phyloP scores from a whole-genome alignment of 1,140 invertebrate genomes.

The Drosophila sturtevanti region DNA sequence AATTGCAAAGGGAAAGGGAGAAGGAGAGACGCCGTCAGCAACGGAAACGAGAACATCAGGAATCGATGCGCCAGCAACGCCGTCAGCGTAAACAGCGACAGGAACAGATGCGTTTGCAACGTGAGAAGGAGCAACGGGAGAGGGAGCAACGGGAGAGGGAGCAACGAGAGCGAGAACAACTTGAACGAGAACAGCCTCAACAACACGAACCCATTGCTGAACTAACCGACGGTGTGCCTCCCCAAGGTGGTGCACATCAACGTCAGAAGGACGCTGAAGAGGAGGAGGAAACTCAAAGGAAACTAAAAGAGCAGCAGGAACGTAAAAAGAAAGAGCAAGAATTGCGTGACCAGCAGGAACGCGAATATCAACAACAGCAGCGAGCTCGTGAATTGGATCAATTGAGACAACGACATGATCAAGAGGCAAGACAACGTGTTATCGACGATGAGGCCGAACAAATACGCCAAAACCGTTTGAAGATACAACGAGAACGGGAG shows the following conservation, averaged over 20 bases:
- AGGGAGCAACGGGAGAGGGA: slow-evolving; percentile 18
- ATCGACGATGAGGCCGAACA: slow-evolving; percentile 54
- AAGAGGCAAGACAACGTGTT: slow-evolving; percentile 40
- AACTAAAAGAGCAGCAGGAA: slow-evolving; percentile 41
- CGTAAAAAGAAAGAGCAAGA: slow-evolving; percentile 32
- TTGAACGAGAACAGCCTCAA: slow-evolving; percentile 4
- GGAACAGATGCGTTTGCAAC: slow-evolving; percentile 38
- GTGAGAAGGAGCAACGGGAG: slow-evolving; percentile 21
- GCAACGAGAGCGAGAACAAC: slow-evolving; percentile 6
- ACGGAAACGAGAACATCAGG: slow-evolving; percentile 52
- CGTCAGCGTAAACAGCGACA: slow-evolving; percentile 37
- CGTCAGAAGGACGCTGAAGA: slow-evolving; percentile 30
- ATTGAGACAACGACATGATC: slow-evolving; percentile 48
- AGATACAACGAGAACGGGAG: slow-evolving; percentile 56
- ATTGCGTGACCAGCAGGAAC: slow-evolving; percentile 29
- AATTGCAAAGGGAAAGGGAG: slow-evolving; percentile 67
- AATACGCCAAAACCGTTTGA: slow-evolving; percentile 46
- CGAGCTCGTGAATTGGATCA: slow-evolving; percentile 41
- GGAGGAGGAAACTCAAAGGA: slow-evolving; percentile 16
- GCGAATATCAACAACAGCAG: slow-evolving; percentile 30
- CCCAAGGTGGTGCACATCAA: background rate
- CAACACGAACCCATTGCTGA: slow-evolving; percentile 25
- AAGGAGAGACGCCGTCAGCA: slow-evolving; percentile 60
- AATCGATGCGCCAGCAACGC: slow-evolving; percentile 52
- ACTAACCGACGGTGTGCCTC: background rate